Base-by-base conservation (phyloP, 2,113 vertebrate species). In the Theristicus caerulescens region DNA sequence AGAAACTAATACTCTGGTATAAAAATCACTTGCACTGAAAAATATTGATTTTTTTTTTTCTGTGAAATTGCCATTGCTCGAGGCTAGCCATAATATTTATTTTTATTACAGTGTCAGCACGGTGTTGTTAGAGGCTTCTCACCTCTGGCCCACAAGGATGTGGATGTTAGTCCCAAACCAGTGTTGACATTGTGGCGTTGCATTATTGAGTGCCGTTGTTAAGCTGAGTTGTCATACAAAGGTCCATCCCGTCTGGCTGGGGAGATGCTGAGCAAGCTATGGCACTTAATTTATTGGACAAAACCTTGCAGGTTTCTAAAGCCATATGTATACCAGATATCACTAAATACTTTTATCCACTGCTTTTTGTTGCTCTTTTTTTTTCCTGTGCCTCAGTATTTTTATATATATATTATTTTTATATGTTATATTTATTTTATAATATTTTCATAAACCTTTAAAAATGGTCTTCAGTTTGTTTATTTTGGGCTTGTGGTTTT, bases 61-160 rank as follows among this genome's bases (percentile, higher is more conserved):
- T 74, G 77, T 92, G 80, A 88, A 96, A 93, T 92, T 92, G 95
- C 88, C 47, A 25, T 89, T 89, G 92, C 96, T 96, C 40, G 54
- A 86, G 92, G 95, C 96, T 91, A 87, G 83, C 88, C 83, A 69
- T 71, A 70, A 78, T 94, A 79, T 62, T 96, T 94, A 93, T 96
- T 97, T 96, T 96, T 96, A 82, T 94, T 95, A 82, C 94, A 92
- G 94, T 94, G 94, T 96, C 88, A 93, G 86, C 18, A 24, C 1
- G 0, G 57, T 92, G 95, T 42, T 96, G 88, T 92, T 96, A 94
- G 94, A 92, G 88, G 55, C 70, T 61, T 92, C 88, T 95, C 91
- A 96, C 95, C 96, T 95, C 86, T 95, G 83, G 76, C 90, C 90
- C 90, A 40, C 67, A 57, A 62, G 74, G 86, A 92, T 92, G 86